Evolutionary conservation across 1,140 invertebrate species (phyloP).

Genomic region (Notospermus geniculatus): DNA sequence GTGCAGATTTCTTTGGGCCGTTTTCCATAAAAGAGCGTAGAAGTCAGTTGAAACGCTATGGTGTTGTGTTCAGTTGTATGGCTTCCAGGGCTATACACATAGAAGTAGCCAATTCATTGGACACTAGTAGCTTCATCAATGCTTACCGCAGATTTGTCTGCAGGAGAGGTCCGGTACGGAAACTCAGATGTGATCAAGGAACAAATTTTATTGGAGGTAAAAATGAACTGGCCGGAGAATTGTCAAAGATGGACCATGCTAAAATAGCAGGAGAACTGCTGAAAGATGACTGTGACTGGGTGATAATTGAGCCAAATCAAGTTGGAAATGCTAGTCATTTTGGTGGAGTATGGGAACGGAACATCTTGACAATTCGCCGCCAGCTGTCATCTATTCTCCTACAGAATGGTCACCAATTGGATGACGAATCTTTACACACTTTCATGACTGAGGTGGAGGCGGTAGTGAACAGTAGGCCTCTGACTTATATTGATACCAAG

Average conservation of each 20-base stretch:
- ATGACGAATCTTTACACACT: slow-evolving; percentile 20
- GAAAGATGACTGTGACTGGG: not conserved
- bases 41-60: slow-evolving; percentile 11
- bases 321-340: not conserved
- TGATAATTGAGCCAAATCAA: not conserved
- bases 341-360: slow-evolving; percentile 10
- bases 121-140: slow-evolving; percentile 6
- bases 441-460: slow-evolving; percentile 21
- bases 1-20: slow-evolving; percentile 7
- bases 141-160: slow-evolving; percentile 5
- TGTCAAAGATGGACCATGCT: not conserved
- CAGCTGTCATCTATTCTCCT: slow-evolving; percentile 21
- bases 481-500: slow-evolving; percentile 5
- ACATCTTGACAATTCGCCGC: not conserved
- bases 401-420: not conserved
- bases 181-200: slow-evolving; percentile 5
- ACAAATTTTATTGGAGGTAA: slow-evolving; percentile 6
- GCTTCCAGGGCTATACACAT: slow-evolving; percentile 1
- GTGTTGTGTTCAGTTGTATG: slow-evolving; percentile 11
- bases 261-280: not conserved
- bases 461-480: slow-evolving; percentile 24
- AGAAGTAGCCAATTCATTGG: not conserved
- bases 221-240: not conserved
- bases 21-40: slow-evolving; percentile 8
- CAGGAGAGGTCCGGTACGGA: slow-evolving; percentile 3